A percentile compares a stretch with the other conserved stretches of the same genome.
phyloP scores from a whole-genome alignment of 2,888 invertebrate species.

The Saturnia japonica region DNA sequence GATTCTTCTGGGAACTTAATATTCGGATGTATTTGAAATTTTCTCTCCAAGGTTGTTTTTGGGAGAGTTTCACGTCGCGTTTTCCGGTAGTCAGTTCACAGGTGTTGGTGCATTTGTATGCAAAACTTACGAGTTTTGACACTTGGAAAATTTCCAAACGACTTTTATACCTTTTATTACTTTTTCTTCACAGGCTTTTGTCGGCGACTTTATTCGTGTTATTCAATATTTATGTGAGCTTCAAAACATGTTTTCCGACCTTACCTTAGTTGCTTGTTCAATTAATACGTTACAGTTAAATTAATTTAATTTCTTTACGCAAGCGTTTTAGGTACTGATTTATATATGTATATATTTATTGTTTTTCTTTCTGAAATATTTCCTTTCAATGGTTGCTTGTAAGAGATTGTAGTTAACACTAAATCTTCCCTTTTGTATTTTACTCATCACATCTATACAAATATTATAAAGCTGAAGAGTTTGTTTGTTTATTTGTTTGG shows the following conservation, averaged over 20 bases:
- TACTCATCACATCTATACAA: no score
- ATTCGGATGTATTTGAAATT: background rate
- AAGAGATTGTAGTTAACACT: no score
- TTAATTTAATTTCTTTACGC: no score
- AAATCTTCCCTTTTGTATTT: no score
- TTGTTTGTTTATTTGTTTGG: no score
- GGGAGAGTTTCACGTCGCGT: background rate
- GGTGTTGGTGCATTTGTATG: slow-evolving; percentile 2
- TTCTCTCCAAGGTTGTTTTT: background rate
- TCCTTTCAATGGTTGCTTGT: no score
- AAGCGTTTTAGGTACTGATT: no score
- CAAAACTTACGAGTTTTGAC: background rate
- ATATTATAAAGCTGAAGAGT: no score
- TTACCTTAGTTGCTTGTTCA: background rate
- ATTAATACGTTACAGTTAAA: no score
- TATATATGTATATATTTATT: no score
- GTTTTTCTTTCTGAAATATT: no score
- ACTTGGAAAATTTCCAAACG: slow-evolving; percentile 7
- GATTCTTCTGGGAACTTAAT: background rate
- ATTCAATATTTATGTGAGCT: background rate
- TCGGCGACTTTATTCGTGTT: background rate
- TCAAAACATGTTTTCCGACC: background rate
- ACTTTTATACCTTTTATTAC: background rate
- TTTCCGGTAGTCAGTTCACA: background rate
- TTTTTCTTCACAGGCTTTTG: background rate